These are phyloP conservation scores for Mya arenaria DNA, from an alignment of 1,140 invertebrate species.

Conservation along the genomic window DNA sequence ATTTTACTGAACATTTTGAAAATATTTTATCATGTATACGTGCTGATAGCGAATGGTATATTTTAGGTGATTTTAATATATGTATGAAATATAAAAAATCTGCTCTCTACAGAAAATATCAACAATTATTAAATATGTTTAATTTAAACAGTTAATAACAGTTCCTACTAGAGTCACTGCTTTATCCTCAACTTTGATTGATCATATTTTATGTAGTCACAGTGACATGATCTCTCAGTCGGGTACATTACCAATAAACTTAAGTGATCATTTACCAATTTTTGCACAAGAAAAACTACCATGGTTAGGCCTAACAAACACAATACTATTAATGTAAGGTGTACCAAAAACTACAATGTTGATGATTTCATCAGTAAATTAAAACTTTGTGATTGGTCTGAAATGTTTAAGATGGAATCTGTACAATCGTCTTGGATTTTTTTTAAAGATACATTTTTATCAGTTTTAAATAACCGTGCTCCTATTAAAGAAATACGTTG, in stretches of 20 bases:
- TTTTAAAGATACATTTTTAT: constrained; percentile 17
- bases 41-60: constrained; percentile 26
- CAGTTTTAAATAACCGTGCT: not conserved
- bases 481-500: no score
- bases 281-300: constrained; percentile 27
- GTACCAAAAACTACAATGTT: constrained; percentile 14
- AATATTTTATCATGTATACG: not conserved
- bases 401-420: constrained; percentile 8
- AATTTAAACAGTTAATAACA: constrained; percentile 28
- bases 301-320: not conserved
- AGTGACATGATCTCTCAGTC: constrained; percentile 1
- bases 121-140: not conserved
- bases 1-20: constrained; percentile 24
- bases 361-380: constrained; percentile 26
- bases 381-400: not conserved
- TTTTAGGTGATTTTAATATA: constrained; percentile 32
- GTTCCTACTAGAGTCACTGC: constrained; percentile 10
- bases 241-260: constrained; percentile 2
- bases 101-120: not conserved
- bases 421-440: constrained; percentile 3
- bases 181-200: not conserved
- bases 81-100: constrained; percentile 1
- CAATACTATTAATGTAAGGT: constrained; percentile 22
- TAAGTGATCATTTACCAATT: constrained; percentile 36
- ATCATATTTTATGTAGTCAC: constrained; percentile 25